A percentile compares a stretch with the other conserved stretches of the same genome.
These are phyloP conservation scores for Drosophila ironensis DNA, from an alignment of 1,140 invertebrate species.

Conservation along the genomic window DNA sequence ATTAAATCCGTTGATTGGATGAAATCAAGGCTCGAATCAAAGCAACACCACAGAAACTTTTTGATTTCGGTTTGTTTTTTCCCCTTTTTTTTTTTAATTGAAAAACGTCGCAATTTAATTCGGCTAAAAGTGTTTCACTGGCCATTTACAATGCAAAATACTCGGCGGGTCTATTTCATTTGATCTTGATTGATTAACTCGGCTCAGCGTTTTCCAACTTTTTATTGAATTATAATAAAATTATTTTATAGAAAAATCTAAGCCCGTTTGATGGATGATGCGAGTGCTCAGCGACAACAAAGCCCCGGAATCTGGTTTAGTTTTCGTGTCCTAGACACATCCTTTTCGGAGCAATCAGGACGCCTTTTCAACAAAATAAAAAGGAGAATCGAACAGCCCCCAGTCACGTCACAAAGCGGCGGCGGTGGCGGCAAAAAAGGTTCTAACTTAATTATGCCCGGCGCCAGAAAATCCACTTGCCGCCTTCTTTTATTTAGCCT, in stretches of 20 bases:
- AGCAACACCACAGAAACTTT: conserved; percentile 21
- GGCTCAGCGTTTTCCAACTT: too few relatives aligned
- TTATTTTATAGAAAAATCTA: too few relatives aligned
- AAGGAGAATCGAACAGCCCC: not conserved
- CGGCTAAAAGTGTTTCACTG: too few relatives aligned
- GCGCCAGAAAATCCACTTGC: conserved; percentile 40
- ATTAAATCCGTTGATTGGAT: conserved; percentile 3
- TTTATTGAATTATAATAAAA: too few relatives aligned
- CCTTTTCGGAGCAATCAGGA: conserved; percentile 43
- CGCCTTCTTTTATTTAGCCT: not conserved
- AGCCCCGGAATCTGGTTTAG: not conserved
- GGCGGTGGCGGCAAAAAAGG: conserved; percentile 35
- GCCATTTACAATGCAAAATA: too few relatives aligned
- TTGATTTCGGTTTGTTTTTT: conserved; percentile 3
- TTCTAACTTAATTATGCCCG: conserved; percentile 72
- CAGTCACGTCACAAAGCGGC: conserved; percentile 30
- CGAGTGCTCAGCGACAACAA: too few relatives aligned
- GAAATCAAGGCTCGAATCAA: conserved; percentile 20
- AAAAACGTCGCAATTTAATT: conserved; percentile 5
- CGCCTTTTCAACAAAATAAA: conserved; percentile 32
- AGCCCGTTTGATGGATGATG: too few relatives aligned
- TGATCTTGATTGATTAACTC: too few relatives aligned
- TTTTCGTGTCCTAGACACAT: conserved; percentile 39
- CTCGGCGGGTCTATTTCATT: too few relatives aligned
- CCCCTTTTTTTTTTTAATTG: conserved; percentile 27